phyloP scores from a whole-genome alignment of 1,140 invertebrate species.

The Drosophila funebris region DNA sequence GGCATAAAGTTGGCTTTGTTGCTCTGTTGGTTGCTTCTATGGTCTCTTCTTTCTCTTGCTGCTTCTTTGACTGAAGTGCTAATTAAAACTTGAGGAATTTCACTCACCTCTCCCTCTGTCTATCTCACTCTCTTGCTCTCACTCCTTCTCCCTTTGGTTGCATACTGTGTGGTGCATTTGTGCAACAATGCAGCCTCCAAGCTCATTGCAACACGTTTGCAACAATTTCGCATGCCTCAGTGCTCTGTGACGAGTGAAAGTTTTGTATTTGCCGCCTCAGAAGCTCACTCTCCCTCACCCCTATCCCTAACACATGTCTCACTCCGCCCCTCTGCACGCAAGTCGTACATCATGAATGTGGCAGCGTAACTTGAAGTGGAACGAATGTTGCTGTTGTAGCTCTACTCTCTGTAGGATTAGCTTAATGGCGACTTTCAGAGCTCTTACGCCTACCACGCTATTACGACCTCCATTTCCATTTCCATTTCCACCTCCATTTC shows the following conservation, averaged over 20 bases:
- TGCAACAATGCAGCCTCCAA: slow-evolving; percentile 1
- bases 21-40: background rate
- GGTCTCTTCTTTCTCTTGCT: background rate
- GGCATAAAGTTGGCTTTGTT: slow-evolving; percentile 16
- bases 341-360: slow-evolving; percentile 3
- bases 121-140: background rate
- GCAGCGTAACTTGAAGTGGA: background rate
- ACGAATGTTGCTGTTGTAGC: slow-evolving; percentile 1
- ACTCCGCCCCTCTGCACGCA: background rate
- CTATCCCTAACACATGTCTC: too few relatives aligned
- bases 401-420: background rate
- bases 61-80: slow-evolving; percentile 27
- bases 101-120: background rate
- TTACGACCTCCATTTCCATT: background rate
- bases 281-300: too few relatives aligned
- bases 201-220: background rate
- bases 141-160: background rate
- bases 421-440: background rate
- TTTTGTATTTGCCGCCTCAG: background rate
- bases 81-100: slow-evolving; percentile 39
- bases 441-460: background rate
- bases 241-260: background rate
- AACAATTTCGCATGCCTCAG: slow-evolving; percentile 10
- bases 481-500: background rate
- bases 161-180: background rate